Evolutionary conservation across 2,113 vertebrate species (phyloP).

Genomic region (Zosterops japonicus): DNA sequence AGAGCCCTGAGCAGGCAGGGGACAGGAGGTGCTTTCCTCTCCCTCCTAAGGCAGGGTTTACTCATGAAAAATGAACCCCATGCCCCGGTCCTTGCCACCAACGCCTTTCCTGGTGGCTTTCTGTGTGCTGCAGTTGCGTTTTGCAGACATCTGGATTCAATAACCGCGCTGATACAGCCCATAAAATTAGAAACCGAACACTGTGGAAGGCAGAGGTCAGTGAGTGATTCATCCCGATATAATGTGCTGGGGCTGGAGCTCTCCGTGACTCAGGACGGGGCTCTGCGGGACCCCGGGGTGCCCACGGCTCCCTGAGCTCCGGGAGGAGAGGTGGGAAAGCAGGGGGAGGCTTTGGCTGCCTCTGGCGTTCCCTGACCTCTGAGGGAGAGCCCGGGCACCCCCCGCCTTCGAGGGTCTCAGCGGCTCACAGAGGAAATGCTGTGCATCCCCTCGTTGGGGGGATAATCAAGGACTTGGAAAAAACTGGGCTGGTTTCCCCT

Average conservation of each 20-base stretch:
- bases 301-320: neutral
- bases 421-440: neutral
- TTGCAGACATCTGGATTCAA: constrained; percentile 74
- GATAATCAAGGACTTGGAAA: neutral
- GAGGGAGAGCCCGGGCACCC: neutral
- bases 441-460: neutral
- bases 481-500: neutral
- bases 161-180: constrained; percentile 66
- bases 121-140: constrained; percentile 49
- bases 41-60: neutral
- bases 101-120: constrained; percentile 31
- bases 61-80: constrained; percentile 25
- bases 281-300: constrained; percentile 16
- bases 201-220: constrained; percentile 68
- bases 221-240: constrained; percentile 64
- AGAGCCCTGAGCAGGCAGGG: neutral
- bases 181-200: constrained; percentile 73
- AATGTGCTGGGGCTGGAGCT: constrained; percentile 31
- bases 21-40: neutral
- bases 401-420: neutral
- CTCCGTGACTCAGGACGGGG: constrained; percentile 1
- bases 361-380: neutral
- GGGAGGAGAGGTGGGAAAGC: constrained; percentile 45
- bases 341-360: neutral
- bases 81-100: neutral